Percentiles rank a stretch among this genome's conserved stretches.
These are phyloP conservation scores for Graptemys geographica DNA, from an alignment of 2,797 vertebrate genomes.

Conservation along the genomic window DNA sequence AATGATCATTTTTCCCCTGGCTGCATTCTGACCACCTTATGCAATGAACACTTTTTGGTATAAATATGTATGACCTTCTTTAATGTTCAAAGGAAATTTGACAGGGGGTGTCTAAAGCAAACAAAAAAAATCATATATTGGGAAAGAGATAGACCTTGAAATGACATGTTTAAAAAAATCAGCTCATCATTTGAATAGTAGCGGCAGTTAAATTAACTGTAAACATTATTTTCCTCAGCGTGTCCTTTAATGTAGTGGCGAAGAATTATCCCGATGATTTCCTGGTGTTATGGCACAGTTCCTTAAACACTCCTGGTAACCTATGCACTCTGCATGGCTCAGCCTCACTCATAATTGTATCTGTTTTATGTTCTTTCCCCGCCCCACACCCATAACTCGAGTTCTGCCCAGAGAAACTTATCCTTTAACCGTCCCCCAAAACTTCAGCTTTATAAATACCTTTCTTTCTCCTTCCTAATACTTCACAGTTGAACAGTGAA, in stretches of 20 bases:
- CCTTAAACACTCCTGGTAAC: not conserved
- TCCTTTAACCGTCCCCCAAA: not conserved
- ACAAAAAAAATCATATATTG: not conserved
- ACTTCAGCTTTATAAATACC: not conserved
- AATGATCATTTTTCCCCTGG: conserved; percentile 14
- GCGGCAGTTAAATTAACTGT: not conserved
- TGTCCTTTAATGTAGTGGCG: not conserved
- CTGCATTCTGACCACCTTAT: conserved; percentile 9
- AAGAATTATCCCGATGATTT: not conserved
- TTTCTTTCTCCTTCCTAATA: not conserved
- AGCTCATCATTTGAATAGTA: not conserved
- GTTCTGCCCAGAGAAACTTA: not conserved
- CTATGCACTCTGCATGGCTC: not conserved
- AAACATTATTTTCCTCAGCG: not conserved
- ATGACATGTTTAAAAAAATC: not conserved
- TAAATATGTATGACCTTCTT: conserved; percentile 32
- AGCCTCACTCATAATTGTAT: rapidly evolving
- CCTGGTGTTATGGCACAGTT: not conserved
- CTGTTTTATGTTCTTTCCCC: not conserved
- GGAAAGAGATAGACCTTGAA: not conserved
- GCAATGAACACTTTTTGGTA: conserved; percentile 39
- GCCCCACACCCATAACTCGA: not conserved
- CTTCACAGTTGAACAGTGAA: not conserved
- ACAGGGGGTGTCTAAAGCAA: not conserved
- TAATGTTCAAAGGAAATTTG: conserved; percentile 12